Evolutionary conservation across 2,888 invertebrate genomes (phyloP).

Genomic region (Brenthis hecate): DNA sequence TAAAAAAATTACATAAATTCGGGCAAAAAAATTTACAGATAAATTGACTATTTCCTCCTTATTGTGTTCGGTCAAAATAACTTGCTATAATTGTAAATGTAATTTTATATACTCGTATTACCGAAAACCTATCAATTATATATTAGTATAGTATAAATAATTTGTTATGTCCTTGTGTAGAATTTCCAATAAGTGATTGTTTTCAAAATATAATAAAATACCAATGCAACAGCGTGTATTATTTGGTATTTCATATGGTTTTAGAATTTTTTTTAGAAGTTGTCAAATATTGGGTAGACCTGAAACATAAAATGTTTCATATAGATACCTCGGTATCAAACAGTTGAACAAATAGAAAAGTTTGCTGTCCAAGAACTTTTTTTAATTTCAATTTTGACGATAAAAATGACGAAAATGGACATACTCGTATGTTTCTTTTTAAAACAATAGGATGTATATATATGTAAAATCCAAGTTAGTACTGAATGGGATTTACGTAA

Average conservation of each 20-base stretch:
- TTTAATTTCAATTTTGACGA: slow-evolving; percentile 5
- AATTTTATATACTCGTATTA: too few species aligned
- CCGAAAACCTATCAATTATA: too few species aligned
- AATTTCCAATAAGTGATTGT: too few species aligned
- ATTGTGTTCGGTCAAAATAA: too few species aligned
- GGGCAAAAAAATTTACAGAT: too few species aligned
- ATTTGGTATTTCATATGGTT: neutral
- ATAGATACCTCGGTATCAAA: slow-evolving; percentile 16
- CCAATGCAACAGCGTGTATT: neutral
- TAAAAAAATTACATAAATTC: too few species aligned
- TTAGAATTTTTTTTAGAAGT: slow-evolving; percentile 13
- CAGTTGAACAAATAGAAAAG: slow-evolving; percentile 3
- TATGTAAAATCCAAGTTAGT: neutral
- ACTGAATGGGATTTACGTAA: too few species aligned
- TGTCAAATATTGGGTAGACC: slow-evolving; percentile 18
- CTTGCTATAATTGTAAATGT: too few species aligned
- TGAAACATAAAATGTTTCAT: slow-evolving; percentile 16
- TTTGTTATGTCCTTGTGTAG: too few species aligned
- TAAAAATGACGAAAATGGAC: neutral
- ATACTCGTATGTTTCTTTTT: slow-evolving; percentile 4
- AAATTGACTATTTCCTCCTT: too few species aligned
- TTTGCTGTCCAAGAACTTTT: slow-evolving; percentile 10
- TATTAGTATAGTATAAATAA: too few species aligned
- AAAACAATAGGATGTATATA: neutral
- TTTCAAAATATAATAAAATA: too few species aligned